Evolutionary conservation across 2,113 vertebrate species (phyloP).

Genomic region (Nycticryphes semicollaris): DNA sequence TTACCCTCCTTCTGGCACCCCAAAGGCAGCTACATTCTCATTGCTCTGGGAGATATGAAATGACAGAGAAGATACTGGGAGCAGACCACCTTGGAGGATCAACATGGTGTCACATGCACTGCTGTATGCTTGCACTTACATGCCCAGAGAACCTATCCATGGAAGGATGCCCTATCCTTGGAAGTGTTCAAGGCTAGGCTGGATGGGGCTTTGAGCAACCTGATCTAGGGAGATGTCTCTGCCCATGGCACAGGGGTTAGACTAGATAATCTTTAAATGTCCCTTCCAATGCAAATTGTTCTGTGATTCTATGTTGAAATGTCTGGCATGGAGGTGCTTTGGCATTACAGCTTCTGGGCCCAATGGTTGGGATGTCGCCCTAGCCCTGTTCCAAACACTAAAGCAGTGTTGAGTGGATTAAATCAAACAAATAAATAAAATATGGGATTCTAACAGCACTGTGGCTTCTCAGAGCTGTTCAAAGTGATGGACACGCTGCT

Average conservation of each 20-base stretch:
- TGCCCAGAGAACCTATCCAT: background rate
- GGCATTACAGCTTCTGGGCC: background rate
- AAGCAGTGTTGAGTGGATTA: background rate
- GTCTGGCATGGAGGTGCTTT: background rate
- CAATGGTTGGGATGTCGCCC: accelerated
- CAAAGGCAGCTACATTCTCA: background rate
- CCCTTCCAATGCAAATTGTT: background rate
- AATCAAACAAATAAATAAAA: background rate
- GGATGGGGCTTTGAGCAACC: background rate
- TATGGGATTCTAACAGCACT: background rate
- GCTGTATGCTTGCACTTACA: background rate
- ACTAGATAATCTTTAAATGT: background rate
- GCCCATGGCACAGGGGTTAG: background rate
- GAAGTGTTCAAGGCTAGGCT: background rate
- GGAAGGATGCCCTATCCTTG: background rate
- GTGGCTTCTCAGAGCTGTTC: background rate
- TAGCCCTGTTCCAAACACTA: background rate
- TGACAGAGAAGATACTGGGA: background rate
- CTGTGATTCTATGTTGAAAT: background rate
- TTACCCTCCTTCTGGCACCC: background rate
- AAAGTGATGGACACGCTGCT: background rate
- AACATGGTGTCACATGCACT: background rate
- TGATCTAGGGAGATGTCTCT: background rate
- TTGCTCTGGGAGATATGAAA: background rate
- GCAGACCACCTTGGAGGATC: background rate